These are phyloP conservation scores for Philonicus albiceps DNA, from an alignment of 2,888 invertebrate genomes.

Conservation along the genomic window DNA sequence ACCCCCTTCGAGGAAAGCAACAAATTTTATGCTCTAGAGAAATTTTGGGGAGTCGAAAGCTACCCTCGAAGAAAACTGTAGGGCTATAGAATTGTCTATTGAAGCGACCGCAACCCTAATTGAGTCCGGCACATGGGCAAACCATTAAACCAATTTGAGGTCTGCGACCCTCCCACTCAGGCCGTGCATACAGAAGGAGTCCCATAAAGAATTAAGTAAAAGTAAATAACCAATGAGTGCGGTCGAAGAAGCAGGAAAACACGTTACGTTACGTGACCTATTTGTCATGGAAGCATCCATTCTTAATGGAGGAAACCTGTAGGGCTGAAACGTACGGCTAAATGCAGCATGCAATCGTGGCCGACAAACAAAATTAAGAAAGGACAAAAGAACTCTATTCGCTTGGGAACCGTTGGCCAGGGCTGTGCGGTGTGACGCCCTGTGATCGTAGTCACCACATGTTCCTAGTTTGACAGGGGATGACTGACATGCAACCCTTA, in stretches of 20 bases:
- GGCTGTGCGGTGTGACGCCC: background rate
- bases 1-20: background rate
- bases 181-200: background rate
- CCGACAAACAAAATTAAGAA: background rate
- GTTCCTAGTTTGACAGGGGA: background rate
- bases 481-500: background rate
- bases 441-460: background rate
- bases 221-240: conserved; percentile 32
- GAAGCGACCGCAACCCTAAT: conserved; percentile 23
- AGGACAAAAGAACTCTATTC: background rate
- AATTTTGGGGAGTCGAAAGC: background rate
- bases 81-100: background rate
- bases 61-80: background rate
- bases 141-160: conserved; percentile 24
- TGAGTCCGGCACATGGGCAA: conserved; percentile 23
- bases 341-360: conserved; percentile 11
- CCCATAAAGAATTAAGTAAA: conserved; percentile 20
- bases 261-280: conserved; percentile 46
- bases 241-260: conserved; percentile 11
- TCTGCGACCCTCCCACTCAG: conserved; percentile 10
- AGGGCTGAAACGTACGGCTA: background rate
- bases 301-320: conserved; percentile 41
- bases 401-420: background rate
- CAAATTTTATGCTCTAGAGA: background rate
- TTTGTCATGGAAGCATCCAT: conserved; percentile 47